phyloP scores from a whole-genome alignment of 2,888 invertebrate genomes.

The Drosophila suboccidentalis region DNA sequence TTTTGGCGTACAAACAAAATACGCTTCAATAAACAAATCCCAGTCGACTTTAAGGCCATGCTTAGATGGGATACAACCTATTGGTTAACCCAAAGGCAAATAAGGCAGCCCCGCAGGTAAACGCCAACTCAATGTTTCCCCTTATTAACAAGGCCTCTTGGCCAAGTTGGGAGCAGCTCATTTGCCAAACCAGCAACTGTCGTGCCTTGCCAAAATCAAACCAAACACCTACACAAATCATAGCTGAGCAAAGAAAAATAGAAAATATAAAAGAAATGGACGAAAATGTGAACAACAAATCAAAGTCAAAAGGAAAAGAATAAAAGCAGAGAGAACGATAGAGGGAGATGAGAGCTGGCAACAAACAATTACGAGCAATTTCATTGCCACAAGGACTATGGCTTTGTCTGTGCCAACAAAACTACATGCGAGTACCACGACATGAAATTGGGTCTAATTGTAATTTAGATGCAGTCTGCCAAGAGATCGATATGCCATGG shows the following conservation, averaged over 20 bases:
- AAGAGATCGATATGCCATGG: slow-evolving; percentile 53
- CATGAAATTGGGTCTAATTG: slow-evolving; percentile 66
- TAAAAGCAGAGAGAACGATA: background rate
- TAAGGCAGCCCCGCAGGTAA: slow-evolving; percentile 22
- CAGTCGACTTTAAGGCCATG: slow-evolving; percentile 24
- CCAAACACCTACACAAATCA: slow-evolving; percentile 56
- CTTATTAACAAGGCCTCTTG: slow-evolving; percentile 17
- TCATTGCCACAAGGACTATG: slow-evolving; percentile 53
- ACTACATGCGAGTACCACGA: slow-evolving; percentile 15
- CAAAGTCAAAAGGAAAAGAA: slow-evolving; percentile 23
- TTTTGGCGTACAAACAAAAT: slow-evolving; percentile 49
- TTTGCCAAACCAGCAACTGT: slow-evolving; percentile 2
- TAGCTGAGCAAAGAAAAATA: slow-evolving; percentile 34
- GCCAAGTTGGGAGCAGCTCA: slow-evolving; percentile 13
- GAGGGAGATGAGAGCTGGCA: background rate
- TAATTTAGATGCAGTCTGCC: slow-evolving; percentile 67
- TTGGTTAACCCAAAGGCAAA: slow-evolving; percentile 44
- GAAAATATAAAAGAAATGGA: slow-evolving; percentile 30
- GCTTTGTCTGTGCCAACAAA: slow-evolving; percentile 28
- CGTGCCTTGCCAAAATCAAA: slow-evolving; percentile 28
- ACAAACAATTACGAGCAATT: slow-evolving; percentile 72
- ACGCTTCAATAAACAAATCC: slow-evolving; percentile 69
- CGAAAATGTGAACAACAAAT: slow-evolving; percentile 44
- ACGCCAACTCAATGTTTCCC: background rate
- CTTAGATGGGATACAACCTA: slow-evolving; percentile 22